These are phyloP conservation scores for Lacanobia oleracea DNA, from an alignment of 2,888 invertebrate species.

Conservation along the genomic window DNA sequence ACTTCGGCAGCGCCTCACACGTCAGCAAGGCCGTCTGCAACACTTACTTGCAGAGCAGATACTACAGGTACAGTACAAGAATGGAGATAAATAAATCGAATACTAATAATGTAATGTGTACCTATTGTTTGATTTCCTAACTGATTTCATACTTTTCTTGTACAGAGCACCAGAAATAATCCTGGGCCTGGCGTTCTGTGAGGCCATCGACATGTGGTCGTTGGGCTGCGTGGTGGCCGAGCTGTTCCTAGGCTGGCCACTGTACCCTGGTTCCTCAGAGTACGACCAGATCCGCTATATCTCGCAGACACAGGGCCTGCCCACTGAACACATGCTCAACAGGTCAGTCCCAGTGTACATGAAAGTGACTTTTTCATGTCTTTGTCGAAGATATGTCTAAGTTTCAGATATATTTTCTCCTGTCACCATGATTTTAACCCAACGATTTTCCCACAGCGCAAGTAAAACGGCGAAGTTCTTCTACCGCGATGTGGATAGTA, in stretches of 20 bases:
- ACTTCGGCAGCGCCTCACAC: slow-evolving; percentile 99
- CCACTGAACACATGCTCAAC: slow-evolving; percentile 99
- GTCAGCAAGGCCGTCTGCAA: slow-evolving; percentile 99
- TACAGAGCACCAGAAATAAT: slow-evolving; percentile 98
- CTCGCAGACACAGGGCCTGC: slow-evolving; percentile 99
- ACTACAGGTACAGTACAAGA: slow-evolving; percentile 92
- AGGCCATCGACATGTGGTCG: slow-evolving; percentile 99
- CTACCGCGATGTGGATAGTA: slow-evolving; percentile 98
- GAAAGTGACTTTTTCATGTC: too few species aligned
- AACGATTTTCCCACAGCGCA: slow-evolving; percentile 92
- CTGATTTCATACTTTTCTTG: background rate
- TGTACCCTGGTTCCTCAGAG: slow-evolving; percentile 99
- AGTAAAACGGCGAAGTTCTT: slow-evolving; percentile 99
- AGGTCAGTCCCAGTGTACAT: slow-evolving; percentile 91
- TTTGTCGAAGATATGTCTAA: too few species aligned
- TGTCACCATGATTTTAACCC: background rate
- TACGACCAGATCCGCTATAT: slow-evolving; percentile 99
- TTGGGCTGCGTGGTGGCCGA: slow-evolving; percentile 99
- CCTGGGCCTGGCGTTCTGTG: slow-evolving; percentile 99
- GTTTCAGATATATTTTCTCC: background rate
- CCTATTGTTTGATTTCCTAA: too few species aligned
- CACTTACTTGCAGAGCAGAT: slow-evolving; percentile 99
- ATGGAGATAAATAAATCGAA: background rate
- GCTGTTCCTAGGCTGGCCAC: slow-evolving; percentile 99
- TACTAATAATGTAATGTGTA: too few species aligned